A percentile compares a stretch with the other conserved stretches of the same genome.
Evolutionary conservation across 2,797 vertebrate genomes (phyloP).

Genomic region (Premnoplex brunnescens): DNA sequence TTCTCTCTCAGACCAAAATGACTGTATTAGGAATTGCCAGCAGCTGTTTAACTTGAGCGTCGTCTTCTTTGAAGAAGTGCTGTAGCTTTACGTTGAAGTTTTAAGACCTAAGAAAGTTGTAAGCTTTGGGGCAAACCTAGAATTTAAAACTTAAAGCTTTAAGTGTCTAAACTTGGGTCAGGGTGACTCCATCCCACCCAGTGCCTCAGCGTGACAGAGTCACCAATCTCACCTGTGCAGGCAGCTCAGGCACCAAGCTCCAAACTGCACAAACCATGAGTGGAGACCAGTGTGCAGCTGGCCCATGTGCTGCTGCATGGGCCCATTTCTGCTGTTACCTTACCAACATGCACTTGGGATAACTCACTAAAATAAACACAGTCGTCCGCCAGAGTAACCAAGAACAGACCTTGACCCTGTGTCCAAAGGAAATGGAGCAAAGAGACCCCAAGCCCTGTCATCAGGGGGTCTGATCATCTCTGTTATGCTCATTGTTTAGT

Average conservation of each 20-base stretch:
- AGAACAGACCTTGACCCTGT: background rate
- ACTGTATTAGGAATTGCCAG: background rate
- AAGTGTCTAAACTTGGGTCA: background rate
- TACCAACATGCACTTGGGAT: background rate
- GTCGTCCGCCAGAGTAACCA: background rate
- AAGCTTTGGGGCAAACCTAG: background rate
- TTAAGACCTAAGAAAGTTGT: background rate
- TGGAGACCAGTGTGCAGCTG: fast-evolving
- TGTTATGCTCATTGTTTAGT: background rate
- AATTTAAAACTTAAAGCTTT: background rate
- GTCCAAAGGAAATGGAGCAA: background rate
- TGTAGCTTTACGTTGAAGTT: background rate
- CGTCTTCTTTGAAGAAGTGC: background rate
- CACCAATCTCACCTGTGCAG: background rate
- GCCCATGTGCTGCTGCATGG: background rate
- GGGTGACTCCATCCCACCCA: background rate
- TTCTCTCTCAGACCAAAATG: background rate
- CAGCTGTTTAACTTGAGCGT: background rate
- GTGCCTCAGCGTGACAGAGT: background rate
- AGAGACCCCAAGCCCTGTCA: background rate
- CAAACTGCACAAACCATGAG: background rate
- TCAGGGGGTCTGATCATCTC: background rate
- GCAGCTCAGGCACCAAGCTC: background rate
- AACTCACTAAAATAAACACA: background rate
- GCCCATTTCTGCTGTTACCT: background rate